These are phyloP conservation scores for Drosophila anomelani DNA, from an alignment of 2,888 invertebrate genomes.

Conservation along the genomic window DNA sequence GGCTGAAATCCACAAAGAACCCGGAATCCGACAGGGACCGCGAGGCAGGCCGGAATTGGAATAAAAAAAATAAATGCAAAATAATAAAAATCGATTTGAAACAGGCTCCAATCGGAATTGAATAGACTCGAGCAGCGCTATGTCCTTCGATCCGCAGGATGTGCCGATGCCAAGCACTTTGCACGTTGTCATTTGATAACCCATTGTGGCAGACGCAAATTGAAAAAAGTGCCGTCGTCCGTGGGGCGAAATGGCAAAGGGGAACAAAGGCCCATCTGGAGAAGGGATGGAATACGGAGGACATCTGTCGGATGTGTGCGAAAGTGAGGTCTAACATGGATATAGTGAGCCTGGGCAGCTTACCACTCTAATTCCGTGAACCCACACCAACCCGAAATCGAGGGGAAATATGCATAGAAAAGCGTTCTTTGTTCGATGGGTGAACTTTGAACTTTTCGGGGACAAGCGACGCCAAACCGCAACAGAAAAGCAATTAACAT, in stretches of 20 bases:
- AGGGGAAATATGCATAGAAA: slow-evolving; percentile 30
- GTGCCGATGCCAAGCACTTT: slow-evolving; percentile 57
- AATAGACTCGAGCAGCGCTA: slow-evolving; percentile 58
- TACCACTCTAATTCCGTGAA: slow-evolving; percentile 50
- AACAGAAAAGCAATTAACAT: slow-evolving; percentile 52
- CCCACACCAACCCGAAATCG: slow-evolving; percentile 22
- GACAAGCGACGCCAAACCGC: slow-evolving; percentile 43
- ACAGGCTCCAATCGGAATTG: slow-evolving; percentile 78
- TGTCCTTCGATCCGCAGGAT: slow-evolving; percentile 51
- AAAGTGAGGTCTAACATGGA: slow-evolving; percentile 59
- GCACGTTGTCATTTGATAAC: slow-evolving; percentile 80
- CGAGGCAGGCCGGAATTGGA: slow-evolving; percentile 12
- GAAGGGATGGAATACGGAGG: slow-evolving; percentile 19
- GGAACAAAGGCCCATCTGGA: slow-evolving; percentile 36
- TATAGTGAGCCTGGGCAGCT: slow-evolving; percentile 22
- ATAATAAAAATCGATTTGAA: slow-evolving; percentile 78
- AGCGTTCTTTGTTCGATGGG: slow-evolving; percentile 36
- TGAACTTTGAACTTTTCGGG: slow-evolving; percentile 50
- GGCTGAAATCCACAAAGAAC: slow-evolving; percentile 27
- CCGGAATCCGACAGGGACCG: slow-evolving; percentile 13
- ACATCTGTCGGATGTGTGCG: slow-evolving; percentile 60
- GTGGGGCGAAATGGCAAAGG: slow-evolving; percentile 57
- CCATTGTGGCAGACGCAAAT: slow-evolving; percentile 78
- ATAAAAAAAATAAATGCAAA: slow-evolving; percentile 56
- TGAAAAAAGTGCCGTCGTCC: slow-evolving; percentile 64